A percentile compares a stretch with the other conserved stretches of the same genome.
Conservation (phyloP, 1,140 invertebrate genomes). For the Drosophila elegans region DNA sequence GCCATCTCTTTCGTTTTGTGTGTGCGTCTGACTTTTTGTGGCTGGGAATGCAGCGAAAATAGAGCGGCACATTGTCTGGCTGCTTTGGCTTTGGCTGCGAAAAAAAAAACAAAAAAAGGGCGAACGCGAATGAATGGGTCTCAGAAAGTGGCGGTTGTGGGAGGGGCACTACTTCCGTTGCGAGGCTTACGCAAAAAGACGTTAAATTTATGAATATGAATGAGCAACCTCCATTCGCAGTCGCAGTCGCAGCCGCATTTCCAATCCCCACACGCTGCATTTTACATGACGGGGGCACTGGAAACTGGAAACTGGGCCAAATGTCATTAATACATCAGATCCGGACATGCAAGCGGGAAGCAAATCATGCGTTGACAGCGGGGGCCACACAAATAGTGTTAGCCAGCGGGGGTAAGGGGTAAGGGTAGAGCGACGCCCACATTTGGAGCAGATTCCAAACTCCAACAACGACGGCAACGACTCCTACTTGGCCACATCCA, state of each 20-base stretch:
- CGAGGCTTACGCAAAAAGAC: conserved; percentile 66
- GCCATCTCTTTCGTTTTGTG: conserved; percentile 9
- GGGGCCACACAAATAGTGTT: conserved; percentile 19
- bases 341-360: conserved; percentile 54
- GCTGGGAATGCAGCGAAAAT: conserved; percentile 70
- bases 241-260: conserved; percentile 1
- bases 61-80: conserved; percentile 78
- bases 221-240: conserved; percentile 44
- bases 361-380: conserved; percentile 44
- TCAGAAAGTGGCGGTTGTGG: conserved; percentile 20
- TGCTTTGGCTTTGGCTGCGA: conserved; percentile 28
- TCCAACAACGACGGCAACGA: conserved; percentile 11
- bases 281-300: conserved; percentile 14
- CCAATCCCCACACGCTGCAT: conserved; percentile 49
- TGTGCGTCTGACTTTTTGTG: conserved; percentile 30
- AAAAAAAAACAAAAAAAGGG: neutral
- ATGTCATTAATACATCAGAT: conserved; percentile 80
- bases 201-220: conserved; percentile 82
- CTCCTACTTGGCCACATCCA: conserved; percentile 42
- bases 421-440: conserved; percentile 50
- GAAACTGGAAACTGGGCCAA: conserved; percentile 63
- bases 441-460: conserved; percentile 50
- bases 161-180: conserved; percentile 62
- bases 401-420: neutral
- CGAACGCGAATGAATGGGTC: conserved; percentile 22